These are phyloP conservation scores for Pristionchus fissidentatus DNA, from an alignment of 2,888 invertebrate genomes.

Conservation along the genomic window DNA sequence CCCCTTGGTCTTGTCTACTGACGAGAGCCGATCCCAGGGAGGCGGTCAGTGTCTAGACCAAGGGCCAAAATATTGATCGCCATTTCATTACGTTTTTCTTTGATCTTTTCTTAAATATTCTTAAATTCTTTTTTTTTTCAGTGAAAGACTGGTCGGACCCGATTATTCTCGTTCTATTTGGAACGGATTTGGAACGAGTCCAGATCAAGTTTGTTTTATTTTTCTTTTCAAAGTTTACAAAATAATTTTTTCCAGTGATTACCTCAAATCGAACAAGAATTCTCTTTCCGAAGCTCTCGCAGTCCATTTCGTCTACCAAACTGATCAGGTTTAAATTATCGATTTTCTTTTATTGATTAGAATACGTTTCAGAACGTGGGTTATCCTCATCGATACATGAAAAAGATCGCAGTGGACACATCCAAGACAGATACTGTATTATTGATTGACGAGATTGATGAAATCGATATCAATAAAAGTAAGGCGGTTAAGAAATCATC, in stretches of 20 bases:
- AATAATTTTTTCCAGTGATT: background rate
- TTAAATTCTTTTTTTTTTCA: background rate
- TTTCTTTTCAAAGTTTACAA: background rate
- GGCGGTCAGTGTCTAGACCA: too few relatives aligned
- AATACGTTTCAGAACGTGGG: background rate
- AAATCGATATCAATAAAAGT: background rate
- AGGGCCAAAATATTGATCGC: too few relatives aligned
- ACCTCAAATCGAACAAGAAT: background rate
- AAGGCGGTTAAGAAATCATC: background rate
- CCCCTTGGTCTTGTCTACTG: too few relatives aligned
- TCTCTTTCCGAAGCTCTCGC: background rate
- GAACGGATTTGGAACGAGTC: conserved; percentile 5
- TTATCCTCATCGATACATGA: conserved; percentile 12
- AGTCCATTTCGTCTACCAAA: conserved; percentile 18
- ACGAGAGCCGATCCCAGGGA: too few relatives aligned
- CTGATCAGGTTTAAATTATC: background rate
- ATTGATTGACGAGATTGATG: background rate
- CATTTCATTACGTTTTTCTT: too few relatives aligned
- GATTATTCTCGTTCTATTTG: conserved; percentile 2
- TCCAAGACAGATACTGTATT: background rate
- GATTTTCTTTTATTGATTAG: background rate
- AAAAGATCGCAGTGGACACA: conserved; percentile 6
- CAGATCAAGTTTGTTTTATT: conserved; percentile 4
- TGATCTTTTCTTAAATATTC: background rate
- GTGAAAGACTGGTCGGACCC: background rate